Evolutionary conservation across 2,113 vertebrate genomes (phyloP).

Genomic region (Jaculus jaculus): DNA sequence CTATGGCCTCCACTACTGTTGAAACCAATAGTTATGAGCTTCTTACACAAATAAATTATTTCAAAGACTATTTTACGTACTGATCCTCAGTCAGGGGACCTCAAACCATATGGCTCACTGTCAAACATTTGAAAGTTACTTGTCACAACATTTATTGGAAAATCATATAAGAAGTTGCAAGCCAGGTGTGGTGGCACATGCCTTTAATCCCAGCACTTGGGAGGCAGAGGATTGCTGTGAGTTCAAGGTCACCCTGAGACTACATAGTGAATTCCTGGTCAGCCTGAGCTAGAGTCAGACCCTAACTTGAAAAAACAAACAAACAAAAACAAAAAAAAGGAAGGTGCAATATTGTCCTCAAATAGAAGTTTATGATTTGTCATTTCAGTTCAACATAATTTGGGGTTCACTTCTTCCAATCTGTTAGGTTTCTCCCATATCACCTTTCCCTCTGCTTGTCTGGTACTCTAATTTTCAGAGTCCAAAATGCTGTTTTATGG

Average conservation of each 20-base stretch:
- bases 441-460: conserved; percentile 39
- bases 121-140: background rate
- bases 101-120: background rate
- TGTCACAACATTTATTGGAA: conserved; percentile 41
- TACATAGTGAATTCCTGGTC: too few relatives aligned
- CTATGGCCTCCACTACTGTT: background rate
- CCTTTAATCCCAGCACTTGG: too few relatives aligned
- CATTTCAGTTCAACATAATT: background rate
- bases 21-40: background rate
- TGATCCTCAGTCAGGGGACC: background rate
- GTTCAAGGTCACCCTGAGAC: too few relatives aligned
- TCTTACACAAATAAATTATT: background rate
- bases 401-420: background rate
- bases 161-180: background rate
- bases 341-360: background rate
- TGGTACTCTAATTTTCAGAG: conserved; percentile 32
- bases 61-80: background rate
- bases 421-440: conserved; percentile 18
- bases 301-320: too few relatives aligned
- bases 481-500: background rate
- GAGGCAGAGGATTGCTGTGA: too few relatives aligned
- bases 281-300: too few relatives aligned
- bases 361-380: background rate
- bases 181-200: too few relatives aligned
- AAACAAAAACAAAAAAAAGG: too few relatives aligned